A percentile compares a stretch with the other conserved stretches of the same genome.
Evolutionary conservation across 2,888 invertebrate species (phyloP).

Genomic region (Agonopterix alstromeriana): DNA sequence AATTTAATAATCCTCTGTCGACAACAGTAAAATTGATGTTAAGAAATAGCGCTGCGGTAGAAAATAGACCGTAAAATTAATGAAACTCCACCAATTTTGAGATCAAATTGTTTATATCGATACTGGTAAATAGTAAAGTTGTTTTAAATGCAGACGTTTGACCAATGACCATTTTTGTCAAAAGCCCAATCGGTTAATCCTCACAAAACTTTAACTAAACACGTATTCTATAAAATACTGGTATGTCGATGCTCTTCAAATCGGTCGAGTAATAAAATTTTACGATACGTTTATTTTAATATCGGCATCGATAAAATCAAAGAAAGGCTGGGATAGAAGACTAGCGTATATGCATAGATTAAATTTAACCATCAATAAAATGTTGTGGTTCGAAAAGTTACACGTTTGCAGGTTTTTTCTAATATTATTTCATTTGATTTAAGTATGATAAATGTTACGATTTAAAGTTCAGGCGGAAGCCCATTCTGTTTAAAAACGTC

Average conservation of each 20-base stretch:
- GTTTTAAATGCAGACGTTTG: slow-evolving; percentile 23
- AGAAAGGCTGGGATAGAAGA: slow-evolving; percentile 16
- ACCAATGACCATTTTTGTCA: slow-evolving; percentile 30
- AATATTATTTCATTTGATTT: too few relatives aligned
- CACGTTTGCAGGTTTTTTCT: too few relatives aligned
- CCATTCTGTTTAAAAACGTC: too few relatives aligned
- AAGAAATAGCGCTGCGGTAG: not conserved
- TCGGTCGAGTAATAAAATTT: slow-evolving; percentile 43
- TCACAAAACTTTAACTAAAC: slow-evolving; percentile 29
- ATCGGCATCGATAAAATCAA: slow-evolving; percentile 39
- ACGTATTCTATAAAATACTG: slow-evolving; percentile 26
- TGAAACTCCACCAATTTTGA: slow-evolving; percentile 4
- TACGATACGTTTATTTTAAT: slow-evolving; percentile 49
- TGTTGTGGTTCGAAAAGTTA: slow-evolving; percentile 8
- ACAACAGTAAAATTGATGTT: slow-evolving; percentile 26
- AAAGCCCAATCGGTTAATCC: slow-evolving; percentile 44
- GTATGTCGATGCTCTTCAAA: slow-evolving; percentile 21
- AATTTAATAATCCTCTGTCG: slow-evolving; percentile 50
- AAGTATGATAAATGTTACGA: too few relatives aligned
- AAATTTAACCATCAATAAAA: slow-evolving; percentile 42
- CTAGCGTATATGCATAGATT: slow-evolving; percentile 23
- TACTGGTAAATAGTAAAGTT: slow-evolving; percentile 14
- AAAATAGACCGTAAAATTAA: not conserved
- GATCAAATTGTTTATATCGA: not conserved
- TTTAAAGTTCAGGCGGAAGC: too few relatives aligned